A percentile compares a stretch with the other conserved stretches of the same genome.
phyloP scores from a whole-genome alignment of 2,113 vertebrate species.

The Atherinomorus stipes region DNA sequence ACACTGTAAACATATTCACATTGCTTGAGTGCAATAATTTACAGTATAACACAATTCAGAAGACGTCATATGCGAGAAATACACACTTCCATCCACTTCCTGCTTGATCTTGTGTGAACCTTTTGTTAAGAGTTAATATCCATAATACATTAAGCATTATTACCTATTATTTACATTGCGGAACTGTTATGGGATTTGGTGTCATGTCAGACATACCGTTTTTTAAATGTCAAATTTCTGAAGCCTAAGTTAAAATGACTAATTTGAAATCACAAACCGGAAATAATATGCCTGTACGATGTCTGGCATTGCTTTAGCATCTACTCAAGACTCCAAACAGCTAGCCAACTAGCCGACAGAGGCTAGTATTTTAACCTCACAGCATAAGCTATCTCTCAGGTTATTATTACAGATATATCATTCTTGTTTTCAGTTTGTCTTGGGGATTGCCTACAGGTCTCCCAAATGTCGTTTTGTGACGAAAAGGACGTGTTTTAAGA shows the following conservation, averaged over 20 bases:
- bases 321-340: slow-evolving; percentile 48
- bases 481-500: slow-evolving; percentile 46
- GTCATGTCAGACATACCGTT: background rate
- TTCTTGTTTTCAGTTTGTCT: background rate
- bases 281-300: slow-evolving; percentile 26
- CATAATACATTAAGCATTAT: too few species aligned
- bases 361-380: slow-evolving; percentile 59
- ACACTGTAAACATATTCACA: too few species aligned
- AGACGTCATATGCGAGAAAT: too few species aligned
- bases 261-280: slow-evolving; percentile 41
- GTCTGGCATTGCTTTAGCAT: slow-evolving; percentile 15
- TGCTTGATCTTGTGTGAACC: too few species aligned
- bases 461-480: slow-evolving; percentile 38
- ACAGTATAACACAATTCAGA: too few species aligned
- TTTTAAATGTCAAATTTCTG: background rate
- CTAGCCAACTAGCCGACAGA: slow-evolving; percentile 69
- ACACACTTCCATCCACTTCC: too few species aligned
- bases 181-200: background rate
- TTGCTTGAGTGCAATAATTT: too few species aligned
- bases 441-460: slow-evolving; percentile 1
- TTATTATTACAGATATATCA: background rate
- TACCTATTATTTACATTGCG: too few species aligned
- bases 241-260: background rate
- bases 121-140: too few species aligned
- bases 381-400: slow-evolving; percentile 33